These are phyloP conservation scores for Dissostichus mawsoni DNA, from an alignment of 2,113 vertebrate species.

Conservation along the genomic window DNA sequence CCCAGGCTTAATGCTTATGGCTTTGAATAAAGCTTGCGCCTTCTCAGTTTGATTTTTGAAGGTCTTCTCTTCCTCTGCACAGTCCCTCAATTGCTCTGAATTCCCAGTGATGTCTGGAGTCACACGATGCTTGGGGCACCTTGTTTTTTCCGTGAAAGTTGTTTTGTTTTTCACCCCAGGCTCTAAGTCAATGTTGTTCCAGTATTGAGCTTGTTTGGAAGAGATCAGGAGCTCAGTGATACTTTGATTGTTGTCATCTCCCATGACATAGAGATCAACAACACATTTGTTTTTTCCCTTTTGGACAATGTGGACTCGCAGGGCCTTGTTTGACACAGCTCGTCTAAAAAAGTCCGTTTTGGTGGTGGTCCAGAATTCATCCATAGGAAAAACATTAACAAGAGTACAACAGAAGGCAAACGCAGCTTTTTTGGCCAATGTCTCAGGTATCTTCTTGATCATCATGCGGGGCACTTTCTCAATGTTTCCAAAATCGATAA, in stretches of 20 bases:
- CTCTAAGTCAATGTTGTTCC: constrained; percentile 60
- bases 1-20: constrained; percentile 84
- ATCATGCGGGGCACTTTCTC: constrained; percentile 85
- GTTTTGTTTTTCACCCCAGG: not conserved
- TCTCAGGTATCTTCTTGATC: constrained; percentile 88
- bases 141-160: not conserved
- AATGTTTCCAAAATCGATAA: constrained; percentile 93
- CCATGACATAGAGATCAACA: constrained; percentile 81
- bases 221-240: constrained; percentile 80
- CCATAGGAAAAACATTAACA: constrained; percentile 81
- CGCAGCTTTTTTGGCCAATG: constrained; percentile 83
- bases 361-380: constrained; percentile 86
- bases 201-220: constrained; percentile 83
- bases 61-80: not conserved
- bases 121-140: not conserved
- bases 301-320: constrained; percentile 83
- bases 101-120: not conserved
- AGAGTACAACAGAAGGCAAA: constrained; percentile 90
- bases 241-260: constrained; percentile 65
- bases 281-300: constrained; percentile 80
- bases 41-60: constrained; percentile 6
- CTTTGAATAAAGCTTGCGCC: constrained; percentile 64
- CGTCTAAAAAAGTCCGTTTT: constrained; percentile 86
- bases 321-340: constrained; percentile 80
- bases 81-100: not conserved